Conservation (phyloP, 2,888 invertebrate species). For the Eupelmus urozonus region DNA sequence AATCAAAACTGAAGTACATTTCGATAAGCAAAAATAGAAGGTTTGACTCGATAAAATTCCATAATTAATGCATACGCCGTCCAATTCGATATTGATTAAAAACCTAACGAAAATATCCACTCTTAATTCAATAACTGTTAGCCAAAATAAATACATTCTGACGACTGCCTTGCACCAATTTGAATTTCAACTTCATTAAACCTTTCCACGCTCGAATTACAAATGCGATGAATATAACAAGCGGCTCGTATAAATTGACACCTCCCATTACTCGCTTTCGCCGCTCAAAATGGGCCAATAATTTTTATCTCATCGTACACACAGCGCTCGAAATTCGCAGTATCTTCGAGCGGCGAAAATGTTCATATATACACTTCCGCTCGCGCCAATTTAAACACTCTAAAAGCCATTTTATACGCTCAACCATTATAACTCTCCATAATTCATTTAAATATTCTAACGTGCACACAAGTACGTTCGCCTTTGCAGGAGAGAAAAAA, state of each 20-base stretch:
- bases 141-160: not conserved
- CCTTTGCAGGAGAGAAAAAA: too few relatives aligned
- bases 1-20: not conserved
- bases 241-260: not conserved
- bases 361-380: too few relatives aligned
- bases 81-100: not conserved
- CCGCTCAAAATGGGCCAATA: not conserved
- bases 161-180: not conserved
- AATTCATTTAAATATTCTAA: too few relatives aligned
- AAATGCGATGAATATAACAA: not conserved
- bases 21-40: not conserved
- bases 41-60: not conserved
- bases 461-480: too few relatives aligned
- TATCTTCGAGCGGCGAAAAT: too few relatives aligned
- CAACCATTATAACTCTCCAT: too few relatives aligned
- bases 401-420: too few relatives aligned
- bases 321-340: too few relatives aligned
- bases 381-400: too few relatives aligned
- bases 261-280: not conserved
- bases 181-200: conserved; percentile 1
- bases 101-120: not conserved
- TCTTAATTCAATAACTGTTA: not conserved
- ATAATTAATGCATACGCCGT: not conserved
- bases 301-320: not conserved
- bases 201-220: not conserved